phyloP scores from a whole-genome alignment of 2,113 vertebrate genomes.

The Mugil cephalus region DNA sequence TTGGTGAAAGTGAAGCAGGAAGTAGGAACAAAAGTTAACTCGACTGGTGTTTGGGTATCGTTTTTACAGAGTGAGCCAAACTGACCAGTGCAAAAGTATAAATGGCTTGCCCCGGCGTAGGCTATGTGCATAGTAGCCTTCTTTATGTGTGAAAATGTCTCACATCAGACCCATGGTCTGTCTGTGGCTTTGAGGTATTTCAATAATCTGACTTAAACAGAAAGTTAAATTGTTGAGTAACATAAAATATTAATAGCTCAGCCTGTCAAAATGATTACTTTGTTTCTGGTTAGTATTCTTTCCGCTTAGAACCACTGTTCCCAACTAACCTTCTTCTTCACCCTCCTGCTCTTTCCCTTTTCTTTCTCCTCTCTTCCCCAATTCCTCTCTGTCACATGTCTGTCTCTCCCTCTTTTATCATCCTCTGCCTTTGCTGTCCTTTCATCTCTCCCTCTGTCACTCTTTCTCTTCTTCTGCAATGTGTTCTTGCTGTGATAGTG shows the following conservation, averaged over 20 bases:
- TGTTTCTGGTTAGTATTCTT: conserved; percentile 30
- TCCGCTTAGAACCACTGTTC: conserved; percentile 32
- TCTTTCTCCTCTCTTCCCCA: conserved; percentile 15
- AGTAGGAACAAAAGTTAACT: too few relatives aligned
- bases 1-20: too few relatives aligned
- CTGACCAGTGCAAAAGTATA: too few relatives aligned
- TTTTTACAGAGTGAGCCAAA: too few relatives aligned
- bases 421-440: conserved; percentile 52
- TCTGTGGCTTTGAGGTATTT: not conserved
- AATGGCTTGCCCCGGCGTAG: too few relatives aligned
- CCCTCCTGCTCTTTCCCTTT: conserved; percentile 1
- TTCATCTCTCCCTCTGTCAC: conserved; percentile 62
- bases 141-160: not conserved
- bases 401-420: conserved; percentile 55
- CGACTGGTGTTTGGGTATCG: too few relatives aligned
- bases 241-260: conserved; percentile 33
- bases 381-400: conserved; percentile 45
- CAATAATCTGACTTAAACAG: conserved; percentile 23
- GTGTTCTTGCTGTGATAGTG: conserved; percentile 72
- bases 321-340: conserved; percentile 35
- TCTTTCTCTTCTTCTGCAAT: conserved; percentile 57
- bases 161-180: not conserved
- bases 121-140: too few relatives aligned
- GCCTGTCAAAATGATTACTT: conserved; percentile 41
- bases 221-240: conserved; percentile 7